Base-by-base conservation (phyloP, 2,888 invertebrate species). In the Heliconius charithonia region DNA sequence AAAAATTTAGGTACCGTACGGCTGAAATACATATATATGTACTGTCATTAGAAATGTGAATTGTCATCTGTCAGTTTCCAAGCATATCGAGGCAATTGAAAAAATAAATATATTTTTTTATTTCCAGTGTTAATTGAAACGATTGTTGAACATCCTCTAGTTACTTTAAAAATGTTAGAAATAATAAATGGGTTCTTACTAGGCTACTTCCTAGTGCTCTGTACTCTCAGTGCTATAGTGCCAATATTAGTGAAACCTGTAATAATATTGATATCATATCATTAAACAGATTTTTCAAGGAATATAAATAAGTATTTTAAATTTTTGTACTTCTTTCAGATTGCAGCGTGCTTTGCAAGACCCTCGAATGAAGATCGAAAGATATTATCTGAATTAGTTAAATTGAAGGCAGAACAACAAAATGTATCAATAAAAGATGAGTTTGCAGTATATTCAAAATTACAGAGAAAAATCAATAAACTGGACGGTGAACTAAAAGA, bases 401-500 rank as follows among this genome's bases (percentile, higher is more conserved):
- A 89, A 82, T 87, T 96, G 4, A 95, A 94, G 85, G 84, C 85
- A 3, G 92, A 95, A 82, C 96, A 96, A 84, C 91, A 92, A 76
- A 82, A 85, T 13, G 87, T 96, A 79, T 95, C 95, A 13, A 95
- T 96, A 91, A 95, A 95, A 80, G 96, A 96, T 82, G 94, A 96
- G 82, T 96, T 96, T 89, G 96, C 96, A 10, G 94, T 95, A 59
- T 95, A 95, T 86, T 95, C 96, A 2, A 96, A 95, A 87, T 82
- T 96, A 59, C 96, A 96, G 85, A 89, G 96, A 67, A 95, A 92
- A 88, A 95, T 96, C 32, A 95, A 95, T 82, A 93, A 89, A 83
- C 85, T 96, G n/a, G 95, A 96, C 84, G 87, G 86, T 79, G 87
- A 93, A 78, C 83, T 96, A 51, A 93, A 94, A 85, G 92, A 93